These are phyloP conservation scores for Phalacrocorax aristotelis DNA, from an alignment of 2,113 vertebrate genomes.

Conservation along the genomic window DNA sequence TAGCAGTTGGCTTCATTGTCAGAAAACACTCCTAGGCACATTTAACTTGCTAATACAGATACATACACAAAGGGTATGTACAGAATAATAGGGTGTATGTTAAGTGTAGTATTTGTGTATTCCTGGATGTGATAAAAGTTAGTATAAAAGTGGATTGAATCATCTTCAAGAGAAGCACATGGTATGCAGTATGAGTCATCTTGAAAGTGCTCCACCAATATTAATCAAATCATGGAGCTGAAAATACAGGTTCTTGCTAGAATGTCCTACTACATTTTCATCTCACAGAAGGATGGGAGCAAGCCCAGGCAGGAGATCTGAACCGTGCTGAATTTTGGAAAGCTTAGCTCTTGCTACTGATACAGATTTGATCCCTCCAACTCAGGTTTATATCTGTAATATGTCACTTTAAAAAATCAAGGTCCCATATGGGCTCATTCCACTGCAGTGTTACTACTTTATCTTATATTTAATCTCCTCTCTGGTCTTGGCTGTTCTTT, in stretches of 20 bases:
- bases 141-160: background rate
- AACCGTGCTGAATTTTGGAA: background rate
- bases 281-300: background rate
- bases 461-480: background rate
- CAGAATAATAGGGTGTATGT: background rate
- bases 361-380: background rate
- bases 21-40: background rate
- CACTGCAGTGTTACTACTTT: background rate
- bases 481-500: background rate
- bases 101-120: background rate
- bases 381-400: background rate
- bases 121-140: background rate
- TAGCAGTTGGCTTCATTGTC: background rate
- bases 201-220: background rate
- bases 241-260: background rate
- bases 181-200: background rate
- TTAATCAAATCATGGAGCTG: slow-evolving; percentile 1
- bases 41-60: background rate
- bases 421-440: background rate
- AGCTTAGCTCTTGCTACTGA: background rate
- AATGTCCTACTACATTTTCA: background rate
- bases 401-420: background rate
- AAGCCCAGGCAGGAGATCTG: background rate
- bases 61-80: background rate
- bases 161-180: background rate